Base-by-base conservation (phyloP, 2,888 invertebrate species). In the Acanthosepion lycidas region DNA sequence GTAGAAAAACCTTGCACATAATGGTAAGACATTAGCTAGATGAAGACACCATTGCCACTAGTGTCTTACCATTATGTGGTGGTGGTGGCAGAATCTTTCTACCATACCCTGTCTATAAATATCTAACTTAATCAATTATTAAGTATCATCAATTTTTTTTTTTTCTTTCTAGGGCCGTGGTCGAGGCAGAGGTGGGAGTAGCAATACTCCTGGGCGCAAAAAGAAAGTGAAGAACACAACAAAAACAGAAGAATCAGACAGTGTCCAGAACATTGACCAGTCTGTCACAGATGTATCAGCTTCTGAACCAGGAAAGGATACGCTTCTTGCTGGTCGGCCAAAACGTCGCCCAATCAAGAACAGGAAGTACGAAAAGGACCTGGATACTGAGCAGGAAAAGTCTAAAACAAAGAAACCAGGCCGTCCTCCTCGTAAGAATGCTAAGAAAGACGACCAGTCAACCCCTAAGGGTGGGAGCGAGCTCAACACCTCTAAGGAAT, bases 81-180 rank as follows among this genome's bases (percentile, higher is more conserved):
- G 42, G 42, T 42, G 42, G 42, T 42, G 42, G 42, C 3, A 3
- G 42, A 42, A 42, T 42, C 2, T 42, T 42, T 42, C 42, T 42
- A 42, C 42, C 42, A 42, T 42, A 42, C 42, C 42, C 42, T 42
- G 2, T 42, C 42, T 55, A 20, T 55, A 55, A 18, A 55, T 55
- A 55, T 55, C 18, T 20, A 18, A 18, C 4, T 55, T 18, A 20
- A 20, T 55, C 18, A 55, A 55, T 55, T 55, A 18, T 55, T 55
- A 18, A 55, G 55, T 18, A 20, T 18, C 20, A 55, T 20, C 0
- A 55, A n/a, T n/a, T n/a, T 4, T 55, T 20, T 18, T 55, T 55
- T 15, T 93, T 49, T 93, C n/a, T 93, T 53, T n/a, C 33, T 49
- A 93, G 93, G 93, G 93, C 9, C 49, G 51, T 93, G 93, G 51